These are phyloP conservation scores for Harmothoe impar DNA, from an alignment of 2,888 invertebrate genomes.

Conservation along the genomic window DNA sequence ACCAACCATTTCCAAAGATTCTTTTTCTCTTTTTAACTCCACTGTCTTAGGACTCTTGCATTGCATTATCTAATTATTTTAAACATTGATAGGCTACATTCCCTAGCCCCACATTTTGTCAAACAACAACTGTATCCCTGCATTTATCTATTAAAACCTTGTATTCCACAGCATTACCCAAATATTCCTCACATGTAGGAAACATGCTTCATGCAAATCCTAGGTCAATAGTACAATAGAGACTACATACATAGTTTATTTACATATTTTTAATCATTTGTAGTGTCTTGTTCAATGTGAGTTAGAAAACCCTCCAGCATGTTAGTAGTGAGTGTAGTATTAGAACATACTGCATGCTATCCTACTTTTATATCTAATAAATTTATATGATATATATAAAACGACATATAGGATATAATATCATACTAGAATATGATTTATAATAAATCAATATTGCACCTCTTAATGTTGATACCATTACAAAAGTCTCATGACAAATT, in stretches of 20 bases:
- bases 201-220: not conserved
- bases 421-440: too few species aligned
- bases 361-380: not conserved
- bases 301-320: not conserved
- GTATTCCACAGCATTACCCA: not conserved
- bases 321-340: not conserved
- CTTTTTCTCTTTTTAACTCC: too few species aligned
- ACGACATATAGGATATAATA: not conserved
- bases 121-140: too few species aligned
- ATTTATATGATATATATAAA: not conserved
- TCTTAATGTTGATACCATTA: too few species aligned
- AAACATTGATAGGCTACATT: too few species aligned
- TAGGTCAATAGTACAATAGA: not conserved
- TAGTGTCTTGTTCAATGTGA: not conserved
- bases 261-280: not conserved
- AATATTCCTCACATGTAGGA: not conserved
- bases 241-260: not conserved
- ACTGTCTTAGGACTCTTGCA: too few species aligned
- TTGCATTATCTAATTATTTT: too few species aligned
- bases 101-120: too few species aligned
- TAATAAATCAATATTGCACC: too few species aligned
- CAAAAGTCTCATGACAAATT: too few species aligned
- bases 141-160: too few species aligned
- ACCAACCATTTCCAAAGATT: too few species aligned
- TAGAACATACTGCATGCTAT: slow-evolving; percentile 25